Evolutionary conservation across 2,797 vertebrate genomes (phyloP), one percentile per base, ranked within the genome.

Genomic region (Psittacula derbiana): DNA sequence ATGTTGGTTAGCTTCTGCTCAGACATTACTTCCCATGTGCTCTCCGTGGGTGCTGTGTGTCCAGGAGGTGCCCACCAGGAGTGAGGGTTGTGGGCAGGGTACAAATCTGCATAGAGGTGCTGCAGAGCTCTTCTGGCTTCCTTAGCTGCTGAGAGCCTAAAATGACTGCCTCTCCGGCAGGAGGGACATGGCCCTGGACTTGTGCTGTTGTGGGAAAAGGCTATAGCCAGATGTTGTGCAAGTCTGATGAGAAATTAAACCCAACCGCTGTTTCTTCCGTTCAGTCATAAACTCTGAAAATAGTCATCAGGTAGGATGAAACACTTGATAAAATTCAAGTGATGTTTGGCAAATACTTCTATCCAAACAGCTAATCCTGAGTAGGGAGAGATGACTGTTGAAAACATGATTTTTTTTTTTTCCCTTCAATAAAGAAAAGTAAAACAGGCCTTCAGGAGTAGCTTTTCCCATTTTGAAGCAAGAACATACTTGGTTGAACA

Each of bases 31-130:
- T 89, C 24, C 23, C 8, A 31, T 1, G 0, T 33, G 16, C 23
- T 12, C 20, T 44, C 23, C 1, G 1, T 1, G 18, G 14, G 49
- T 67, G 23, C 36, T 64, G 11, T 75, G 36, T 8, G 28, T 57
- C 27, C n/a, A 31, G 38, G 38, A 73, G 33, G 8, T 69, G 50
- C n/a, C n/a, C 0, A 0, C 0, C 0, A 38, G 12, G 21, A n/a
- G 4, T 11, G 10, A 61, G 25, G 12, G 20, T 25, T 2, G 0
- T 23, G 8, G 24, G 30, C 13, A n/a, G 16, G 7, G 14, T 69
- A 23, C n/a, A 85, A 47, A 82, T 46, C 36, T 61, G 38, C 33
- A 14, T 28, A 49, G 40, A 55, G 23, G 20, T 52, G 30, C 58
- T 88, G 24, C 25, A 72, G 78, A 86, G 33, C 1, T 2, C 13